Conservation (phyloP, 35 echinoderm and acorn worm genomes). For the Ophiothrix spiculata region DNA sequence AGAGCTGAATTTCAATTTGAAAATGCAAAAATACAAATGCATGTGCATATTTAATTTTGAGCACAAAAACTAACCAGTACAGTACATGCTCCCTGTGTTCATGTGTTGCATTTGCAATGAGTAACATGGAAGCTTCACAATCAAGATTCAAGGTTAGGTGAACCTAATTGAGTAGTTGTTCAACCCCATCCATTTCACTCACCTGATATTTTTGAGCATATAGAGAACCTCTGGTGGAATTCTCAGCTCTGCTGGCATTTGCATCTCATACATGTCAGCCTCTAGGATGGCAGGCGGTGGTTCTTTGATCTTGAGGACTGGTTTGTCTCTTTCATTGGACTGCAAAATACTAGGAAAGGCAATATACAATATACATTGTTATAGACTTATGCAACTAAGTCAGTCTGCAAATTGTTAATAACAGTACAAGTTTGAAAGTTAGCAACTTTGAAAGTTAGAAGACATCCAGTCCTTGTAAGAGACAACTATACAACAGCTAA, state of each 20-base stretch:
- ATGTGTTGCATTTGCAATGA: too few relatives aligned
- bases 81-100: too few relatives aligned
- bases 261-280: constrained; percentile 68
- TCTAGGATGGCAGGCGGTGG: constrained; percentile 84
- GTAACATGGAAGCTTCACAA: too few relatives aligned
- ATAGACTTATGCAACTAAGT: background rate
- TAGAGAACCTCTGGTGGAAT: constrained; percentile 94
- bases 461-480: background rate
- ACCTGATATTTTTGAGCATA: constrained; percentile 99
- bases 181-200: too few relatives aligned
- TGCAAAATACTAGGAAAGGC: constrained; percentile 53
- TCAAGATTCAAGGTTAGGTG: too few relatives aligned
- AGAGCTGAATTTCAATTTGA: too few relatives aligned
- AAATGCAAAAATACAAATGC: too few relatives aligned
- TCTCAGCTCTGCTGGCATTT: constrained; percentile 77
- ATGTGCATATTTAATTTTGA: too few relatives aligned
- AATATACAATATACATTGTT: constrained; percentile 8
- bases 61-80: too few relatives aligned
- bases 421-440: background rate
- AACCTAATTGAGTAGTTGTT: too few relatives aligned
- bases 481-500: background rate
- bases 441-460: background rate
- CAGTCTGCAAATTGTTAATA: background rate
- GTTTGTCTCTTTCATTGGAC: constrained; percentile 60
- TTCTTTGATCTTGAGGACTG: constrained; percentile 78